These are phyloP conservation scores for Volucella inanis DNA, from an alignment of 2,888 invertebrate genomes.

Conservation along the genomic window DNA sequence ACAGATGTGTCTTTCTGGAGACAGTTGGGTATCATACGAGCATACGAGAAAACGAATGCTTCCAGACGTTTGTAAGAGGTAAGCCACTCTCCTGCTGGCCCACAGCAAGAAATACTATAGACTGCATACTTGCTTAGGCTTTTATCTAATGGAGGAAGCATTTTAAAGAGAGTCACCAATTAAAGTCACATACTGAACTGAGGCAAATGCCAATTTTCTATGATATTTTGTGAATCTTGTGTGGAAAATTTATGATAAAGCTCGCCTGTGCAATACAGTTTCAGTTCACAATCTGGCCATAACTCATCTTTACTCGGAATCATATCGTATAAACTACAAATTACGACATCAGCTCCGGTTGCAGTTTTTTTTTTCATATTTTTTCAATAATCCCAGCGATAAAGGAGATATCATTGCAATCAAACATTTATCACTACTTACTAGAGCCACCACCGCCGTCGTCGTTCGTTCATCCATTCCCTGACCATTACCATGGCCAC, in stretches of 20 bases:
- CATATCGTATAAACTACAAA: conserved; percentile 25
- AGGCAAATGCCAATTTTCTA: too few species aligned
- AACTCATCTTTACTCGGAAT: conserved; percentile 18
- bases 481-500: neutral
- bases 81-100: too few species aligned
- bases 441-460: neutral
- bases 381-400: conserved; percentile 9
- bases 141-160: too few species aligned
- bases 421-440: conserved; percentile 24
- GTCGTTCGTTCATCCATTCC: neutral
- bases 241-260: neutral
- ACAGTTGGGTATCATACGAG: too few species aligned
- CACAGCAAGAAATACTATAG: too few species aligned
- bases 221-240: too few species aligned
- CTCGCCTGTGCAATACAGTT: neutral
- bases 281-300: neutral
- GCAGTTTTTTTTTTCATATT: neutral
- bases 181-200: too few species aligned
- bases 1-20: too few species aligned
- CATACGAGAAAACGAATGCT: too few species aligned
- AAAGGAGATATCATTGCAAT: conserved; percentile 31
- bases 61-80: too few species aligned
- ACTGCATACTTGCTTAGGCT: too few species aligned
- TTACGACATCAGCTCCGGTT: conserved; percentile 28
- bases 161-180: too few species aligned